These are phyloP conservation scores for Chelon labrosus DNA, from an alignment of 2,797 vertebrate species.

Conservation along the genomic window DNA sequence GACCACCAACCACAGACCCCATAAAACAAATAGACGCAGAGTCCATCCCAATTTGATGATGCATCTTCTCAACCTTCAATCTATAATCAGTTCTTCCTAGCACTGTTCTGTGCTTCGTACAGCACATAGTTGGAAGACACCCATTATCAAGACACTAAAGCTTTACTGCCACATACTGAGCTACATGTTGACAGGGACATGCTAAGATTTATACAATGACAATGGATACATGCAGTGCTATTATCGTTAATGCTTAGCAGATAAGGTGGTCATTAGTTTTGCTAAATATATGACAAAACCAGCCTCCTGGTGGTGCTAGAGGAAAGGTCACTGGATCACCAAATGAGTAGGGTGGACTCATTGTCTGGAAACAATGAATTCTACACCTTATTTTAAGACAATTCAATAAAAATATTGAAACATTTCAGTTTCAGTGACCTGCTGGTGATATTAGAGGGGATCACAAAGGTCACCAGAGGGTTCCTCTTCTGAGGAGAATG, in stretches of 20 bases:
- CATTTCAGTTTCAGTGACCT: neutral
- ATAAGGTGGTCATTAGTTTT: neutral
- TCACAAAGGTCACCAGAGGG: neutral
- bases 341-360: neutral
- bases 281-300: neutral
- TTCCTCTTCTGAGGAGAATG: neutral
- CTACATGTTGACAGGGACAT: neutral
- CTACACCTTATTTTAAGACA: neutral
- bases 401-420: neutral
- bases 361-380: neutral
- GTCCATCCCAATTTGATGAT: conserved; percentile 58
- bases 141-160: neutral
- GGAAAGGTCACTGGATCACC: neutral
- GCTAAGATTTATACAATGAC: neutral
- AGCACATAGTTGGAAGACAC: neutral
- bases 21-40: conserved; percentile 73
- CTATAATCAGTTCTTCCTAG: conserved; percentile 30
- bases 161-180: neutral
- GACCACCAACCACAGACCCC: conserved; percentile 68
- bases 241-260: neutral
- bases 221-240: neutral
- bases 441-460: neutral
- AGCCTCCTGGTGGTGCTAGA: no score
- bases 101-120: conserved; percentile 12
- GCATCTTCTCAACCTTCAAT: conserved; percentile 45